Percentiles rank a stretch among this genome's conserved stretches.
These are phyloP conservation scores for Myiozetetes cayanensis DNA, from an alignment of 2,113 vertebrate genomes.

Conservation along the genomic window DNA sequence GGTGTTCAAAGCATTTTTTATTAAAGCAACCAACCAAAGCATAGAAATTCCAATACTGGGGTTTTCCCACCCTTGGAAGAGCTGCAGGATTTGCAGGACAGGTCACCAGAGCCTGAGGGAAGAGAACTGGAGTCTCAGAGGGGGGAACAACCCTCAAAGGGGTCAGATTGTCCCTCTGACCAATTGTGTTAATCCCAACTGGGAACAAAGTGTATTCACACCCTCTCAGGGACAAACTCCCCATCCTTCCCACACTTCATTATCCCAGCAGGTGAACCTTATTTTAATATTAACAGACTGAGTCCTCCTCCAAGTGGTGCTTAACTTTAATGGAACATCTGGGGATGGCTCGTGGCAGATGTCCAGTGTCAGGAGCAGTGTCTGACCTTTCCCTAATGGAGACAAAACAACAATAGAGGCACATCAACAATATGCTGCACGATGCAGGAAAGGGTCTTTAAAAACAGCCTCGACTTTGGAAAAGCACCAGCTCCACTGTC, in stretches of 20 bases:
- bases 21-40: rapidly evolving
- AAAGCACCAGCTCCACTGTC: not conserved
- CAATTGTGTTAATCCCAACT: not conserved
- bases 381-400: conserved; percentile 38
- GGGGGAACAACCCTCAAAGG: not conserved
- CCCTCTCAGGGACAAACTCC: not conserved
- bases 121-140: not conserved
- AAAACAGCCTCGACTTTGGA: not conserved
- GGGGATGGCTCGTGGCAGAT: not conserved
- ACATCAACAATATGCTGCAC: conserved; percentile 19
- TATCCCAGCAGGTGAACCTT: not conserved
- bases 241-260: not conserved
- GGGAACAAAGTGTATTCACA: not conserved
- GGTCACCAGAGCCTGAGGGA: rapidly evolving
- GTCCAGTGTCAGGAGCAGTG: not conserved
- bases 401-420: conserved; percentile 14
- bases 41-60: not conserved
- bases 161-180: not conserved
- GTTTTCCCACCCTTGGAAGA: not conserved
- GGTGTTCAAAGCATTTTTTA: not conserved
- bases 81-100: too few species aligned
- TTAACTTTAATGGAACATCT: not conserved
- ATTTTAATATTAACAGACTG: not conserved
- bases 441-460: not conserved
- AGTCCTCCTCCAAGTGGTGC: not conserved